Base-by-base conservation (phyloP, 2,113 vertebrate species). In the Hippolais icterina region DNA sequence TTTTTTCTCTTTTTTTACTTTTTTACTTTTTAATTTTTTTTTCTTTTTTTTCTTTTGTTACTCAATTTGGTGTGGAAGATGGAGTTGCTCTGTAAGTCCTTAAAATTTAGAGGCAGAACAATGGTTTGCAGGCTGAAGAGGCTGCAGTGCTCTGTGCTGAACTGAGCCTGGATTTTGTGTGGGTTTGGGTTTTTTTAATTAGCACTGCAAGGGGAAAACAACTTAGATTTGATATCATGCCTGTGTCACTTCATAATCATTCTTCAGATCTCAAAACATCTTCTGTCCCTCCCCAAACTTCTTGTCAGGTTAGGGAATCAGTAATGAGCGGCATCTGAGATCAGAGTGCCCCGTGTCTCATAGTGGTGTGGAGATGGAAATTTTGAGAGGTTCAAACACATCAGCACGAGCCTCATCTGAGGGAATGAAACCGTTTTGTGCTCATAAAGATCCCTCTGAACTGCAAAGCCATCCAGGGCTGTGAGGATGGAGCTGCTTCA, bases 341-440 rank as follows among this genome's bases (percentile, higher is more conserved):
- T 57, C 41, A 61, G 15, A 69, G 28, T 1, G 4, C 16, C 37
- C 41, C 17, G 12, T 31, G 3, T 23, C 35, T 82, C 0, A 0
- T 12, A 5, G 42, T 0, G 0, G 15, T 11, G 21, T 4, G 42
- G 54, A 47, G 31, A 66, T 31, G 44, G 56, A 49, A n/a, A 57
- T 85, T 68, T 41, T 46, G 49, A 64, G 60, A 23, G 53, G 10
- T 27, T 83, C 24, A 50, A 39, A 29, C 27, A 3, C 41, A 7
- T 31, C 42, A 50, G 41, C 11, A 12, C 12, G 31, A 83, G 15
- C 46, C 59, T 91, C 29, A 41, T 57, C 11, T 66, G 75, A 65
- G 15, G 9, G 17, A 86, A 11, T 28, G 31, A 41, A 63, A 33
- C 63, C 47, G 11, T 65, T 61, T 1, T 1, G 5, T 44, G 11